These are phyloP conservation scores for Sminthopsis crassicaudata DNA, from an alignment of 2,113 vertebrate species.

Conservation along the genomic window DNA sequence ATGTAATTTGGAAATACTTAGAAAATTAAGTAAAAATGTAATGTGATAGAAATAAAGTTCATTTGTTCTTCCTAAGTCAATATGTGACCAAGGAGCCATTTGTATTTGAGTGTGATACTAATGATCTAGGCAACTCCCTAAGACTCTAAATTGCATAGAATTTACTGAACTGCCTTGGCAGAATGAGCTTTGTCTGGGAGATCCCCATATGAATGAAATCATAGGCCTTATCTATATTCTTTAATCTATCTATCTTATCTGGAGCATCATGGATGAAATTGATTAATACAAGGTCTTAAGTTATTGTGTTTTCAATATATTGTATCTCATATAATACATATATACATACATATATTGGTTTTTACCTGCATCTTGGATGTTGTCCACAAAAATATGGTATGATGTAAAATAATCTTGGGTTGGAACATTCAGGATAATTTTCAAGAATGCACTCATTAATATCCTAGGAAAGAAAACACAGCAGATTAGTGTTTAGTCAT, in stretches of 20 bases:
- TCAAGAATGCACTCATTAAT: slow-evolving; percentile 98
- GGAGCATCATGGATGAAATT: neutral
- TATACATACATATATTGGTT: neutral
- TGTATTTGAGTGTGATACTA: neutral
- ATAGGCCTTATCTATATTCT: neutral
- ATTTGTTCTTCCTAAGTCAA: neutral
- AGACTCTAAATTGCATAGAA: neutral
- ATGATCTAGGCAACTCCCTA: neutral
- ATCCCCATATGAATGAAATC: neutral
- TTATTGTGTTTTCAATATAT: too few relatives aligned
- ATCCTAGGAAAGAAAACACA: slow-evolving; percentile 87
- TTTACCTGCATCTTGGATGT: slow-evolving; percentile 97
- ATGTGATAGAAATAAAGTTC: neutral
- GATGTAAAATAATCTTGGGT: slow-evolving; percentile 97
- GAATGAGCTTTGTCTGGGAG: neutral
- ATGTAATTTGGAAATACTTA: neutral
- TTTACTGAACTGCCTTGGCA: neutral
- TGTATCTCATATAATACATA: neutral
- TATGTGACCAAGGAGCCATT: neutral
- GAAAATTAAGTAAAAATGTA: neutral
- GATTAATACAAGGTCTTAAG: accelerated
- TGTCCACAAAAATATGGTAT: slow-evolving; percentile 99
- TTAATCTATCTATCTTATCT: neutral
- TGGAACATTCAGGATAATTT: slow-evolving; percentile 98
- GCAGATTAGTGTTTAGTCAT: slow-evolving; percentile 15